Evolutionary conservation across 92 coral and sea anemone species (phyloP), one percentile per base, ranked within the genome.

Genomic region (Siderastrea siderea): DNA sequence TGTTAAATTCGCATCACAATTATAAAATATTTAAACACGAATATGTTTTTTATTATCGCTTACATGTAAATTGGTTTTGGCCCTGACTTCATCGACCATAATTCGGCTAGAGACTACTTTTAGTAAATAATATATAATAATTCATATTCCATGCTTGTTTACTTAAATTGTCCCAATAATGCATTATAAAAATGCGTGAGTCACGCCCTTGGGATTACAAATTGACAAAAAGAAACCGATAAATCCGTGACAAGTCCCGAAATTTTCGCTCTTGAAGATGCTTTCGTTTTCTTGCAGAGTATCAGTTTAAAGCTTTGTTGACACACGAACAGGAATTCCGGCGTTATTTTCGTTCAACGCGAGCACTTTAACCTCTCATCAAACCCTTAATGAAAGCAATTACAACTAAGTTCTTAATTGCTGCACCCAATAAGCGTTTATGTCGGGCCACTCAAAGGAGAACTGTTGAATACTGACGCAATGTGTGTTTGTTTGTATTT

Each of bases 151-250:
- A 7, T 13, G 1, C 45, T 43, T 66, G 84, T 80, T 81, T 81
- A 44, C 77, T 19, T 59, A 70, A 81, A 70, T 57, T 44, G 59
- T 58, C 47, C 68, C 55, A 71, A 82, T 82, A 60, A 57, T 7
- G 71, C 78, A 38, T 54, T 59, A 47, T 54, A 71, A 57, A 71
- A 70, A 70, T 38, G 70, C 54, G 15, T 12, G n/a, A 70, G 68
- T 47, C 68, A 70, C 78, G 86, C 86, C 86, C 70, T 62, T 17
- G 53, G 53, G 47, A 58, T 58, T 70, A 70, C 55, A 69, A 6
- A 46, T 69, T 54, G 68, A 45, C 55, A 69, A 71, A 68, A 2
- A 17, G 68, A 57, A 82, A 43, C 57, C 49, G 86, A 46, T 47
- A 12, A 52, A 26, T 52, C 78, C 45, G 63, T 17, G 62, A 74